Evolutionary conservation across 1,140 invertebrate species (phyloP).

Genomic region (Eciton burchellii): DNA sequence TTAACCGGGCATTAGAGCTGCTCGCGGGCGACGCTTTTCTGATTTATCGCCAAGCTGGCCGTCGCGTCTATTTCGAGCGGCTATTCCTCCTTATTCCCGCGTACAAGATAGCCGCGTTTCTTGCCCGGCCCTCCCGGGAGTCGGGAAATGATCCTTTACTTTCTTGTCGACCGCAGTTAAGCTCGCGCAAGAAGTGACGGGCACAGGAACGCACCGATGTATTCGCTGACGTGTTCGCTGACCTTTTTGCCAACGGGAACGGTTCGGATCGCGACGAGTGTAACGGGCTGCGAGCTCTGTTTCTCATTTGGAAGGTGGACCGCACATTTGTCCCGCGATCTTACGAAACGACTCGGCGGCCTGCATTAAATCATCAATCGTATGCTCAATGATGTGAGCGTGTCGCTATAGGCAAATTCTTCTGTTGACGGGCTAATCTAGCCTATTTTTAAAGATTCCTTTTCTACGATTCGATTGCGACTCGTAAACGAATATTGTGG

Average conservation of each 20-base stretch:
- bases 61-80: conserved; percentile 50
- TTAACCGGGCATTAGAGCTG: conserved; percentile 66
- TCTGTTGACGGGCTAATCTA: too few relatives aligned
- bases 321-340: background rate
- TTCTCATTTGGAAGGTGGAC: background rate
- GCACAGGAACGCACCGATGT: conserved; percentile 33
- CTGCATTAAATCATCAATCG: background rate
- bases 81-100: conserved; percentile 53
- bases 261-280: background rate
- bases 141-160: conserved; percentile 28
- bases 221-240: conserved; percentile 30
- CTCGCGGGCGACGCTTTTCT: conserved; percentile 55
- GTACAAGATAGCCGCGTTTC: conserved; percentile 37
- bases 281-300: background rate
- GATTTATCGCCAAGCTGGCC: conserved; percentile 58
- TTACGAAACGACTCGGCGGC: too few relatives aligned
- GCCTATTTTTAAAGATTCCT: too few relatives aligned
- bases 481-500: background rate
- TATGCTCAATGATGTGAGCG: background rate
- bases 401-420: too few relatives aligned
- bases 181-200: conserved; percentile 48
- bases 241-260: background rate
- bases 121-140: conserved; percentile 7
- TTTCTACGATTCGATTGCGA: background rate
- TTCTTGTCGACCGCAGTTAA: conserved; percentile 53